phyloP scores from a whole-genome alignment of 2,888 invertebrate genomes.

The Microctonus hyperodae region DNA sequence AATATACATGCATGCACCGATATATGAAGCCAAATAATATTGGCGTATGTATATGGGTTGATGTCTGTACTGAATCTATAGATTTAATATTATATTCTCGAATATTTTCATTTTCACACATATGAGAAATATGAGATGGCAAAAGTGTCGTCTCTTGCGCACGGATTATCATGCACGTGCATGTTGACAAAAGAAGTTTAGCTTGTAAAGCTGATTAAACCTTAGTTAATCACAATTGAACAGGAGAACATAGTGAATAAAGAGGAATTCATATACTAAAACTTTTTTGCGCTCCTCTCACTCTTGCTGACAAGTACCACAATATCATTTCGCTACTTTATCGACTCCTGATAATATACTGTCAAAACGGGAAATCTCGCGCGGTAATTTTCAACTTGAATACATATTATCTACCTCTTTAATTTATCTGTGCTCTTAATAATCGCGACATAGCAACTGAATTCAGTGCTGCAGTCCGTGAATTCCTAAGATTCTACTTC shows the following conservation, averaged over 20 bases:
- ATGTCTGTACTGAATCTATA: too few species aligned
- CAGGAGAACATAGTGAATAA: conserved; percentile 46
- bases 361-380: conserved; percentile 57
- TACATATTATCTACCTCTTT: conserved; percentile 32
- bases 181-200: conserved; percentile 62
- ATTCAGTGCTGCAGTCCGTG: conserved; percentile 59
- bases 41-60: too few species aligned
- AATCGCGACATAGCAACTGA: conserved; percentile 57
- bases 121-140: neutral
- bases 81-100: too few species aligned
- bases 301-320: too few species aligned
- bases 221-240: conserved; percentile 61
- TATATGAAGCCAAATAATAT: too few species aligned
- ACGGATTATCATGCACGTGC: conserved; percentile 61
- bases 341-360: conserved; percentile 45
- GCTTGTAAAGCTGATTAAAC: conserved; percentile 63
- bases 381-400: conserved; percentile 52
- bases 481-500: conserved; percentile 57
- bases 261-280: too few species aligned
- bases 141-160: conserved; percentile 42
- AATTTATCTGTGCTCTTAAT: conserved; percentile 39
- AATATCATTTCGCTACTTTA: neutral
- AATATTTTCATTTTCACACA: neutral
- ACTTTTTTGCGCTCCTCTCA: too few species aligned
- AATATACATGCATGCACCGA: too few species aligned